These are phyloP conservation scores for Heliconius erato DNA, from an alignment of 2,888 invertebrate genomes.

Conservation along the genomic window DNA sequence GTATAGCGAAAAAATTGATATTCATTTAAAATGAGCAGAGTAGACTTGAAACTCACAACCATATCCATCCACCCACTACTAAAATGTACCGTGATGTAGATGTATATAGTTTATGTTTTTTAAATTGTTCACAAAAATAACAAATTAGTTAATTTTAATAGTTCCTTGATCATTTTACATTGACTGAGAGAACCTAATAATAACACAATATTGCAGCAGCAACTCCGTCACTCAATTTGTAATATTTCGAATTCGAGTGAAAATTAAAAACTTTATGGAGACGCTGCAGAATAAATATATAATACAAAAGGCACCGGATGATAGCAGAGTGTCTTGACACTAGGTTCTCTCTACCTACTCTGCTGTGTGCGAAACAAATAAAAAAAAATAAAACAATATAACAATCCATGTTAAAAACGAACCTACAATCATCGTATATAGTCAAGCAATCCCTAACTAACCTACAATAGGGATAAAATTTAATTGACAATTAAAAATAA, in stretches of 20 bases:
- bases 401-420: background rate
- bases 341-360: background rate
- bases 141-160: too few species aligned
- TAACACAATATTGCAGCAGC: background rate
- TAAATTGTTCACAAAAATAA: too few species aligned
- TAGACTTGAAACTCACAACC: too few species aligned
- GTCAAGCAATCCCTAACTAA: background rate
- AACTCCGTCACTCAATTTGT: background rate
- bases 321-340: background rate
- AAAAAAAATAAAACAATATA: background rate
- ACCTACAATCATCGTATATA: background rate
- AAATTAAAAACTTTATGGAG: too few species aligned
- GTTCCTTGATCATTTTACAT: background rate
- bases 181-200: background rate
- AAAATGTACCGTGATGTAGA: too few species aligned
- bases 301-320: too few species aligned
- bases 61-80: too few species aligned
- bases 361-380: background rate
- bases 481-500: conserved; percentile 18
- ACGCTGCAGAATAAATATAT: too few species aligned
- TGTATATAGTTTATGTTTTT: too few species aligned
- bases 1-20: too few species aligned
- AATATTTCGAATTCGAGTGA: too few species aligned
- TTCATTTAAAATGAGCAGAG: too few species aligned
- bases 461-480: background rate